These are phyloP conservation scores for Crambe crambe DNA, from an alignment of 37 sponge, comb jelly and placozoan species.

Conservation along the genomic window DNA sequence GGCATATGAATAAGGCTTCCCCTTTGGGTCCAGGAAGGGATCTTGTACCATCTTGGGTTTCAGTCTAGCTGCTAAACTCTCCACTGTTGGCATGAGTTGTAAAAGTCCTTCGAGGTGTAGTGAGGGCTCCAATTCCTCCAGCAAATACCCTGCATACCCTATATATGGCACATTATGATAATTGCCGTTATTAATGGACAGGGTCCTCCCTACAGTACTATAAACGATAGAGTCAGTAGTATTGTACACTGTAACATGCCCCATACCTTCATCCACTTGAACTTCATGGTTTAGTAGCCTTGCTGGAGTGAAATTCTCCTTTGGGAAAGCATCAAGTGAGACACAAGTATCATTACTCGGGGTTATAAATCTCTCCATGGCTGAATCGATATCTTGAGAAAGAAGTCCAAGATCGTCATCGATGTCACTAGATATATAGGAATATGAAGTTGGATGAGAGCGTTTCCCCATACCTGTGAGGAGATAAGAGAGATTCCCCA, in stretches of 20 bases:
- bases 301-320: slow-evolving; percentile 27
- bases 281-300: not conserved
- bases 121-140: slow-evolving; percentile 34
- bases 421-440: too few relatives aligned
- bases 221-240: too few relatives aligned
- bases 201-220: too few relatives aligned
- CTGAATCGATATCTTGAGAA: slow-evolving; percentile 46
- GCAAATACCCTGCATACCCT: slow-evolving; percentile 1
- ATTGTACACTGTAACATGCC: not conserved
- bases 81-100: slow-evolving; percentile 26
- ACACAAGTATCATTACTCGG: not conserved
- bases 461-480: too few relatives aligned
- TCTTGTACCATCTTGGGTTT: slow-evolving; percentile 76
- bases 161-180: not conserved
- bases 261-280: slow-evolving; percentile 1
- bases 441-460: too few relatives aligned
- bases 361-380: slow-evolving; percentile 29
- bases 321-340: not conserved
- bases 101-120: slow-evolving; percentile 22
- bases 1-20: slow-evolving; percentile 28
- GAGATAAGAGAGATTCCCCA: too few relatives aligned
- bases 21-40: slow-evolving; percentile 55
- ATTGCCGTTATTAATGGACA: too few relatives aligned
- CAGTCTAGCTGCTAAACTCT: slow-evolving; percentile 40
- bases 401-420: slow-evolving; percentile 22